Percentiles rank a stretch among this genome's conserved stretches.
Conservation (phyloP, 2,888 invertebrate species). For the Halictus ligatus region DNA sequence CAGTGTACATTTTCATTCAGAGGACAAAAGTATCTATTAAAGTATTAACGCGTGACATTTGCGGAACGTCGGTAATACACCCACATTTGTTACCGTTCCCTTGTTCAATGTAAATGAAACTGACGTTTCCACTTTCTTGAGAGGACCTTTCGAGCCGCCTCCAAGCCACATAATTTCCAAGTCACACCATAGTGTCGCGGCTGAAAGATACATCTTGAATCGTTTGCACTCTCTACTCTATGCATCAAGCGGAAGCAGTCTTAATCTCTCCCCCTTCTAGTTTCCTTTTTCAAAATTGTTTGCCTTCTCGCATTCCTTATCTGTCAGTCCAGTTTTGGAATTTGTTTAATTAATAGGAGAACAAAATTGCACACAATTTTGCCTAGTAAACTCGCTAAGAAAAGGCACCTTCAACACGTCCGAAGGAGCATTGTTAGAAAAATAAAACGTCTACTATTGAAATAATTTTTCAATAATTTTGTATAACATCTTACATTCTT, state of each 20-base stretch:
- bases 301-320: neutral
- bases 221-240: conserved; percentile 32
- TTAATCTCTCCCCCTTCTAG: neutral
- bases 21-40: neutral
- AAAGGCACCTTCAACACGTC: neutral
- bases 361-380: neutral
- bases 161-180: conserved; percentile 45
- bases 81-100: neutral
- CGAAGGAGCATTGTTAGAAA: no score
- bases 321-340: neutral
- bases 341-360: neutral
- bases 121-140: conserved; percentile 8
- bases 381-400: neutral
- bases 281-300: conserved; percentile 19
- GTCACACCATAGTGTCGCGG: conserved; percentile 15
- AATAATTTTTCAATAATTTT: no score
- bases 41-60: neutral
- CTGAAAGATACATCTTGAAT: conserved; percentile 32
- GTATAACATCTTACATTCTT: no score
- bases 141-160: conserved; percentile 24
- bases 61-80: neutral
- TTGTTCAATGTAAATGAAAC: neutral
- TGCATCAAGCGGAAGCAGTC: conserved; percentile 12
- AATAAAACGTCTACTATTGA: no score
- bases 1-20: neutral